phyloP scores from a whole-genome alignment of 2,797 vertebrate genomes.

The Neosilurus mollespiculum region DNA sequence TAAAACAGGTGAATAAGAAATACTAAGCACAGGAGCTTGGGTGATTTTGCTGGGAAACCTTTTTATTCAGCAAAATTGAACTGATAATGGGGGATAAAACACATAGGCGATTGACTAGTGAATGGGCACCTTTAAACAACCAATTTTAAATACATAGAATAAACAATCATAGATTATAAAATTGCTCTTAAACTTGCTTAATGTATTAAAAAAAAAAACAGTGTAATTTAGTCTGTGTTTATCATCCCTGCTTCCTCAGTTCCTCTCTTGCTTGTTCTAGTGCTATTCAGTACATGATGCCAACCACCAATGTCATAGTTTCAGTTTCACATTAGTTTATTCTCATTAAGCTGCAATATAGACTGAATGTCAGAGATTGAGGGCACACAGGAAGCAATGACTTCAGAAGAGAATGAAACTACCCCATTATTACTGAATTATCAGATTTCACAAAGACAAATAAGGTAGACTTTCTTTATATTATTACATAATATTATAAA shows the following conservation, averaged over 20 bases:
- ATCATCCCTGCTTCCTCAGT: background rate
- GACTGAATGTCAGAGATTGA: background rate
- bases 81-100: no score
- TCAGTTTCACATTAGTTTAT: conserved; percentile 6
- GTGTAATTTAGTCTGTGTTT: background rate
- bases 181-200: background rate
- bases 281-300: background rate
- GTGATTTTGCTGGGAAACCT: no score
- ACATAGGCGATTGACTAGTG: no score
- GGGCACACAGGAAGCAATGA: conserved; percentile 19
- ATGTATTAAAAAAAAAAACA: background rate
- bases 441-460: background rate
- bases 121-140: background rate
- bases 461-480: background rate
- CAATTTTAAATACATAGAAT: background rate
- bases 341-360: background rate
- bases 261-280: background rate
- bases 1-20: no score
- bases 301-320: background rate
- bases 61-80: no score
- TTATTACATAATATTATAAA: no score
- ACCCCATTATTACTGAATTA: conserved; percentile 14
- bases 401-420: background rate
- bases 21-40: no score
- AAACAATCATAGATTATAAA: background rate